Evolutionary conservation across 2,888 invertebrate species (phyloP).

Genomic region (Alentia gelatinosa): DNA sequence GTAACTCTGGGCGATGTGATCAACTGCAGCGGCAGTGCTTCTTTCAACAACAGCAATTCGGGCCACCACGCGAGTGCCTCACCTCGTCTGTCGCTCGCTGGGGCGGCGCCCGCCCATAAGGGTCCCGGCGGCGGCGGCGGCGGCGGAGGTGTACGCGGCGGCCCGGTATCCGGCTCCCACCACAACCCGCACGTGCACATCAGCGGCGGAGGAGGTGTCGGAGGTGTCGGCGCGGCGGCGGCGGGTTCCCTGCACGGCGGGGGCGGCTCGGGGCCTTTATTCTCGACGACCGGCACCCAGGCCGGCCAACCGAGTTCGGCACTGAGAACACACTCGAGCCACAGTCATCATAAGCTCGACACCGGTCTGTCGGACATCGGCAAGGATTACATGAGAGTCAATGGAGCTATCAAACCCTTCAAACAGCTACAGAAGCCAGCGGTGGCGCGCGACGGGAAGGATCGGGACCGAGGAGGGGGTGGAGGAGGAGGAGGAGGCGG

Average conservation of each 20-base stretch:
- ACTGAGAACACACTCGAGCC: slow-evolving; percentile 8
- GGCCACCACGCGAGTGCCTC: background rate
- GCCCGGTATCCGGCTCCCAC: background rate
- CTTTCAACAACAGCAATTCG: too few species aligned
- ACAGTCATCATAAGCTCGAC: slow-evolving; percentile 48
- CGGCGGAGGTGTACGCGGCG: background rate
- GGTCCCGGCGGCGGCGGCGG: background rate
- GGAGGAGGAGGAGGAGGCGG: slow-evolving; percentile 77
- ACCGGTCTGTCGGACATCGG: slow-evolving; percentile 88
- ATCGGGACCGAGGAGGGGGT: slow-evolving; percentile 25
- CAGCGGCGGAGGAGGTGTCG: too few species aligned
- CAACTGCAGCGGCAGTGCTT: background rate
- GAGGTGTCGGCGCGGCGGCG: background rate
- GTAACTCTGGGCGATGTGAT: slow-evolving; percentile 26
- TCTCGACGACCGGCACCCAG: slow-evolving; percentile 39
- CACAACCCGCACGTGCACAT: background rate
- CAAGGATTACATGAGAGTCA: slow-evolving; percentile 95
- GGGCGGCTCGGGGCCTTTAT: slow-evolving; percentile 24
- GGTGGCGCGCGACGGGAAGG: background rate
- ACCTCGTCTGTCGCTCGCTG: background rate
- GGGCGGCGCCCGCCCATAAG: background rate
- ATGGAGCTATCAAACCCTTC: slow-evolving; percentile 97
- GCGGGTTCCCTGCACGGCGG: background rate
- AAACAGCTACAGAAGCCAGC: slow-evolving; percentile 92
- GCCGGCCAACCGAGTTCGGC: background rate